Conservation (phyloP, 2,797 vertebrate species). For the Scarus forsteni region DNA sequence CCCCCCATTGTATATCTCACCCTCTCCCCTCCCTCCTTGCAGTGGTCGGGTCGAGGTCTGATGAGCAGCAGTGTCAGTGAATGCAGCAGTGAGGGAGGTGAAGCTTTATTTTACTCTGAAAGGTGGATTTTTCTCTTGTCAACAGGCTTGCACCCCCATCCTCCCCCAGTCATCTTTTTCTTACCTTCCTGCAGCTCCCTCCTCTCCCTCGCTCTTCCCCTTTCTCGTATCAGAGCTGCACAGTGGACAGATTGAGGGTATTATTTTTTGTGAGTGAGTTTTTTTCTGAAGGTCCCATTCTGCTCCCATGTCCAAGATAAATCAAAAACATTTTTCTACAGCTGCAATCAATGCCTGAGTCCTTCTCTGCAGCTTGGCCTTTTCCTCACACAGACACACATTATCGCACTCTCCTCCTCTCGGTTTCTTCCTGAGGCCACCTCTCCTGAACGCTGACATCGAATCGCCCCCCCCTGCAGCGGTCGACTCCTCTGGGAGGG, state of each 20-base stretch:
- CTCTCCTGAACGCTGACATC: conserved; percentile 84
- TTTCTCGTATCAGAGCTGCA: conserved; percentile 62
- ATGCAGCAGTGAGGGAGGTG: conserved; percentile 73
- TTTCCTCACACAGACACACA: conserved; percentile 16
- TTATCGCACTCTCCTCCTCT: conserved; percentile 37
- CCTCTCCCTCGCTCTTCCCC: conserved; percentile 32
- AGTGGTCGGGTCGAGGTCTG: conserved; percentile 57
- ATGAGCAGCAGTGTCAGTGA: conserved; percentile 74
- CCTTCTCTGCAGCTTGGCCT: conserved; percentile 50
- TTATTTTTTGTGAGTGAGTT: conserved; percentile 71
- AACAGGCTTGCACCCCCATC: conserved; percentile 62
- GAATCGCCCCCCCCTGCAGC: conserved; percentile 78
- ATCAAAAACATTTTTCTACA: conserved; percentile 80
- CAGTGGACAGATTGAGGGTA: conserved; percentile 78
- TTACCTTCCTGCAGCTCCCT: conserved; percentile 48
- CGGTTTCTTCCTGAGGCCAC: conserved; percentile 56
- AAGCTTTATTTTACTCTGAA: conserved; percentile 77
- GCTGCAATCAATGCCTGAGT: conserved; percentile 70
- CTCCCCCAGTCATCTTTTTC: conserved; percentile 57
- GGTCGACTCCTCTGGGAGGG: conserved; percentile 78
- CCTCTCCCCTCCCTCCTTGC: conserved; percentile 30
- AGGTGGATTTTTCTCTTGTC: conserved; percentile 83
- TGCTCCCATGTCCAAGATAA: conserved; percentile 77
- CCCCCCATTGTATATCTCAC: conserved; percentile 10
- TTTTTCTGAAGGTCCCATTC: conserved; percentile 73